Conservation (phyloP, 2,113 vertebrate species). For the Pedionomus torquatus region DNA sequence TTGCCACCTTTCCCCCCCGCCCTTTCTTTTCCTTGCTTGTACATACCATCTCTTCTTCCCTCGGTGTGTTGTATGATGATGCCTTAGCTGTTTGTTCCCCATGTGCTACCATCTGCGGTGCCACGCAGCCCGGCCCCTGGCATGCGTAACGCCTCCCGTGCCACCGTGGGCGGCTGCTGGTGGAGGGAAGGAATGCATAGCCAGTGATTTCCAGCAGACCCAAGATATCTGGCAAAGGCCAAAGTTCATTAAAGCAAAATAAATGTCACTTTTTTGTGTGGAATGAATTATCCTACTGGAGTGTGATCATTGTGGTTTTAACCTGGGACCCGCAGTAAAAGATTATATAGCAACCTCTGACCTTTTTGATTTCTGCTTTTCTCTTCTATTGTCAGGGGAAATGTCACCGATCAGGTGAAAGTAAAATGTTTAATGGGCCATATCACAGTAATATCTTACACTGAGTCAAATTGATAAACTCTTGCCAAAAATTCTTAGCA, state of each 20-base stretch:
- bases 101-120: background rate
- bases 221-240: constrained; percentile 32
- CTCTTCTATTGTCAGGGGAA: constrained; percentile 56
- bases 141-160: background rate
- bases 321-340: constrained; percentile 69
- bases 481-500: constrained; percentile 65
- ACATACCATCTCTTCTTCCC: background rate
- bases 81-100: background rate
- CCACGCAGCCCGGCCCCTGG: background rate
- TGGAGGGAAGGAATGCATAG: background rate
- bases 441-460: constrained; percentile 53
- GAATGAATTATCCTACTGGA: constrained; percentile 52
- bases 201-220: background rate
- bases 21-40: background rate
- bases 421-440: constrained; percentile 55
- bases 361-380: constrained; percentile 73
- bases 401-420: constrained; percentile 38
- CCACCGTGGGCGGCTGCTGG: background rate
- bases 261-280: constrained; percentile 51
- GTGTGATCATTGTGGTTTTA: constrained; percentile 75
- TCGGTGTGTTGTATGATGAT: background rate
- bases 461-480: constrained; percentile 51
- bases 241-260: constrained; percentile 69
- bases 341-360: constrained; percentile 69
- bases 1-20: background rate